Conservation (phyloP, 1,140 invertebrate species). For the Drosophila neocordata region DNA sequence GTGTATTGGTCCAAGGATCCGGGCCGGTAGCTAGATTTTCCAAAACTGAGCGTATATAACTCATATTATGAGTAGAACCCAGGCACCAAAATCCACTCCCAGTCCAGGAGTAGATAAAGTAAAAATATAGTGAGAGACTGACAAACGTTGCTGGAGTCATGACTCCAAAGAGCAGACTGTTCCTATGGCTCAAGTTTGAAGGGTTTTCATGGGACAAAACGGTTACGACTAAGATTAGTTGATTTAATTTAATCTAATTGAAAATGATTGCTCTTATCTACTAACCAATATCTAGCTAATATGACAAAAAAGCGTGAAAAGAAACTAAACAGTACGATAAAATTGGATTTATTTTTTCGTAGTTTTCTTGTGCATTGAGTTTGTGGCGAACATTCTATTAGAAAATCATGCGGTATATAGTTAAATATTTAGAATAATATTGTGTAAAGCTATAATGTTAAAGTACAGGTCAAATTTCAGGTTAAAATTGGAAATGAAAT, state of each 20-base stretch:
- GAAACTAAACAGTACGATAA: too few species aligned
- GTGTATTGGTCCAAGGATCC: slow-evolving; percentile 51
- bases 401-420: too few species aligned
- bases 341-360: too few species aligned
- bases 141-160: not conserved
- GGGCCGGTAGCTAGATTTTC: not conserved
- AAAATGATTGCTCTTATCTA: slow-evolving; percentile 49
- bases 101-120: slow-evolving; percentile 13
- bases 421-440: too few species aligned
- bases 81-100: not conserved
- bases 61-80: slow-evolving; percentile 39
- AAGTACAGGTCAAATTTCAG: too few species aligned
- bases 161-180: not conserved
- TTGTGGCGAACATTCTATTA: too few species aligned
- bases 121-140: not conserved
- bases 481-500: too few species aligned
- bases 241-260: slow-evolving; percentile 52
- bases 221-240: slow-evolving; percentile 26
- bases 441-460: too few species aligned
- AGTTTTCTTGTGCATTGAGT: too few species aligned
- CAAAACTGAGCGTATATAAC: slow-evolving; percentile 28
- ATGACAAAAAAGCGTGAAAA: not conserved
- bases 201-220: slow-evolving; percentile 4
- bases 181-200: slow-evolving; percentile 30
- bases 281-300: slow-evolving; percentile 15